These are phyloP conservation scores for Apodemus sylvaticus DNA, from an alignment of 2,113 vertebrate genomes.

Conservation along the genomic window DNA sequence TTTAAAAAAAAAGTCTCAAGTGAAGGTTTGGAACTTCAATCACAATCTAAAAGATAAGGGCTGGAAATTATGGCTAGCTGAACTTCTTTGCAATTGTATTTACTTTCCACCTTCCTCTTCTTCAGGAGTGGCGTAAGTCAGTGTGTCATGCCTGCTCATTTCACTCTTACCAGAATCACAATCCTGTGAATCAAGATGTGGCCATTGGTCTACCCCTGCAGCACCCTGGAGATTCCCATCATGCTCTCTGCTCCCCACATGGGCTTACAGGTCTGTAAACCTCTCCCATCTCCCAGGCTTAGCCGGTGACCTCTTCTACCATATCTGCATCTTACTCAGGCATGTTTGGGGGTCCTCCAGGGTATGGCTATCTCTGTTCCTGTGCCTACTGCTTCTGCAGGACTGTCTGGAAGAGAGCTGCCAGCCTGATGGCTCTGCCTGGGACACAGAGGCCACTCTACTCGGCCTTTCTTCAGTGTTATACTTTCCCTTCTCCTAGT, in stretches of 20 bases:
- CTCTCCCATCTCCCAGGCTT: not conserved
- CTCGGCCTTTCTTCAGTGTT: not conserved
- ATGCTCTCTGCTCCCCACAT: not conserved
- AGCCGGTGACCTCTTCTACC: fast-evolving
- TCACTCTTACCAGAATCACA: fast-evolving
- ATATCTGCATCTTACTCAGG: not conserved
- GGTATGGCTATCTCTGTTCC: not conserved
- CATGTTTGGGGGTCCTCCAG: not conserved
- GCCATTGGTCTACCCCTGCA: not conserved
- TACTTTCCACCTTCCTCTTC: not conserved
- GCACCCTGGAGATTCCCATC: not conserved
- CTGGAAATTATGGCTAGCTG: not conserved
- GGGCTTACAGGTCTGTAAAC: not conserved
- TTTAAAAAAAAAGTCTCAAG: not conserved
- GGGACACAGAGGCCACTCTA: not conserved
- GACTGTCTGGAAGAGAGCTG: not conserved
- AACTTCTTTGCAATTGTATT: not conserved
- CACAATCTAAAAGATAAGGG: not conserved
- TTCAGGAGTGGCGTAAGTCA: not conserved
- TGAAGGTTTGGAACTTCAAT: not conserved
- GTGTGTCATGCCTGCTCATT: not conserved
- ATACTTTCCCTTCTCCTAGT: not conserved
- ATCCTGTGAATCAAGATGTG: not conserved
- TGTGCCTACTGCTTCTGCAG: not conserved
- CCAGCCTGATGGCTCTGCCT: fast-evolving